Evolutionary conservation across 2,113 vertebrate genomes (phyloP).

Genomic region (Bombycilla garrulus): DNA sequence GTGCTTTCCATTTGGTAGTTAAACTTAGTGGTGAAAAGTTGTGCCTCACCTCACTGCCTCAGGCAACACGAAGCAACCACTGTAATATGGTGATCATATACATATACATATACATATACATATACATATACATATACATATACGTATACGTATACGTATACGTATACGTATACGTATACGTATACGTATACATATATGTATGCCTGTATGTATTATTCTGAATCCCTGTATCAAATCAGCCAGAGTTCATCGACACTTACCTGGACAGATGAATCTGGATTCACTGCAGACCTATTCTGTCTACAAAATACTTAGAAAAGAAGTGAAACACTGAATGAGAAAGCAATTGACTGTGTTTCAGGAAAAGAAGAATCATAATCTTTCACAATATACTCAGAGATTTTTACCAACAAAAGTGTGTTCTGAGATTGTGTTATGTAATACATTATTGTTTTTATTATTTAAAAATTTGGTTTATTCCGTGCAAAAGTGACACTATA

Average conservation of each 20-base stretch:
- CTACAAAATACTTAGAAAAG: neutral
- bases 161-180: too few species aligned
- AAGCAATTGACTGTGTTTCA: neutral
- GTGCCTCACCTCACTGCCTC: neutral
- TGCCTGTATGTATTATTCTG: neutral
- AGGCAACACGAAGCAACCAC: neutral
- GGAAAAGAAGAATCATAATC: neutral
- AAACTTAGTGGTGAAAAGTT: neutral
- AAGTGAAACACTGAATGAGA: neutral
- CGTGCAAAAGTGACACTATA: neutral
- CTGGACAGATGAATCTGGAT: neutral
- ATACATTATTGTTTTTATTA: neutral
- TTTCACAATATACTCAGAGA: neutral
- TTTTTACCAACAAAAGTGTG: neutral
- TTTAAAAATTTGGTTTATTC: neutral
- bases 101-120: too few species aligned
- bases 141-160: too few species aligned
- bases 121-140: too few species aligned
- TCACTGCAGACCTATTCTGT: neutral
- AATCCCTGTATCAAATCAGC: neutral
- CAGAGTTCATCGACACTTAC: neutral
- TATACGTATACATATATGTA: too few species aligned
- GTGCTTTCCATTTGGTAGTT: neutral
- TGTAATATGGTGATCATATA: neutral
- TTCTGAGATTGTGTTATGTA: neutral